Evolutionary conservation across 2,113 vertebrate genomes (phyloP).

Genomic region (Deroptyus accipitrinus): DNA sequence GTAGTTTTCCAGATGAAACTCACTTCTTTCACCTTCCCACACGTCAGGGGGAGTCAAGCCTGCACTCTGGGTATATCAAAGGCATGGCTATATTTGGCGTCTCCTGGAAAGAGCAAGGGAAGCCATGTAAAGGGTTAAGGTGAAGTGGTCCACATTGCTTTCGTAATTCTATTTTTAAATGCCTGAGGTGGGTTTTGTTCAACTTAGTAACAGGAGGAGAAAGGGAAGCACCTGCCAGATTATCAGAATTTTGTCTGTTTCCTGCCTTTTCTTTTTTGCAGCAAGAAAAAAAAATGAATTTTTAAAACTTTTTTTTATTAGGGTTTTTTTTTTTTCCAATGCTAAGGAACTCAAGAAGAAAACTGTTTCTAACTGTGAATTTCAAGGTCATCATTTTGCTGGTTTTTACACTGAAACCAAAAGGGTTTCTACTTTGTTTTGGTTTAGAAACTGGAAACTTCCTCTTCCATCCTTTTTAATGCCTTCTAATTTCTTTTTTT

Average conservation of each 20-base stretch:
- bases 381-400: neutral
- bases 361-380: neutral
- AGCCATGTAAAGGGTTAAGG: neutral
- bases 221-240: neutral
- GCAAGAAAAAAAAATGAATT: neutral
- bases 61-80: neutral
- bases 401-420: neutral
- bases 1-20: neutral
- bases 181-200: neutral
- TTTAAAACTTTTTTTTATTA: neutral
- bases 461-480: neutral
- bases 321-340: neutral
- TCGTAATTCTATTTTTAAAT: neutral
- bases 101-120: neutral
- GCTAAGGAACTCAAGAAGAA: neutral
- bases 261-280: neutral
- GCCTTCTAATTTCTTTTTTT: neutral
- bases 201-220: neutral
- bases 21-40: neutral
- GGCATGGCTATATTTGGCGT: neutral
- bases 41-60: neutral
- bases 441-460: neutral
- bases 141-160: neutral
- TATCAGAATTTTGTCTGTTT: neutral
- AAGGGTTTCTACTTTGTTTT: neutral